Conservation (phyloP, 2,888 invertebrate species). For the Tenthredo amoena region DNA sequence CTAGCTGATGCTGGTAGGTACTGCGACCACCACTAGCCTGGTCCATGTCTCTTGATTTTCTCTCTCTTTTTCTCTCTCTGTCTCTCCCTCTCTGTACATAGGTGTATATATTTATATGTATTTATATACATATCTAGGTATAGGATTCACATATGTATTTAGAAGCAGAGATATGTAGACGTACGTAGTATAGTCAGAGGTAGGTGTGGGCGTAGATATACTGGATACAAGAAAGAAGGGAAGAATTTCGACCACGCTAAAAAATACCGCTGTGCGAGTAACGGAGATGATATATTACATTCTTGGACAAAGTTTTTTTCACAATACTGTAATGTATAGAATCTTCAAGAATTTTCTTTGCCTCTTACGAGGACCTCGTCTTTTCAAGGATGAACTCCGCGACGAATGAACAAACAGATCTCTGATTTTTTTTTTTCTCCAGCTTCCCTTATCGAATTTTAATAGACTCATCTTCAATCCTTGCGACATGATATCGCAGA, state of each 20-base stretch:
- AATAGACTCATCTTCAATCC: background rate
- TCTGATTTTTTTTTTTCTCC: background rate
- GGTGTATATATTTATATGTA: slow-evolving; percentile 16
- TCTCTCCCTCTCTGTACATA: slow-evolving; percentile 56
- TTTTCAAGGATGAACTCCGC: background rate
- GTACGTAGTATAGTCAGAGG: no score
- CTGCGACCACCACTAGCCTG: slow-evolving; percentile 45
- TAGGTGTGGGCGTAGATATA: background rate
- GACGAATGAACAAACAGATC: background rate
- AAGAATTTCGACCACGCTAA: slow-evolving; percentile 50
- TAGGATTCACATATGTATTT: slow-evolving; percentile 47
- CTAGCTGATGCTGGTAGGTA: slow-evolving; percentile 52
- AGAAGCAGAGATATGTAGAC: slow-evolving; percentile 48
- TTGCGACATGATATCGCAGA: no score
- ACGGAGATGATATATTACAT: slow-evolving; percentile 75
- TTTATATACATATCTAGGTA: background rate
- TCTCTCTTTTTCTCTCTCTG: slow-evolving; percentile 53
- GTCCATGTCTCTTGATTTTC: slow-evolving; percentile 34
- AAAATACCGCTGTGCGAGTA: slow-evolving; percentile 73
- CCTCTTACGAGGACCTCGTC: background rate
- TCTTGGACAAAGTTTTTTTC: slow-evolving; percentile 76
- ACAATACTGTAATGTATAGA: background rate
- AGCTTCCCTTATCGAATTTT: background rate
- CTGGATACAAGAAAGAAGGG: background rate
- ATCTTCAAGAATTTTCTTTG: background rate